phyloP scores from a whole-genome alignment of 2,113 vertebrate genomes.

The Oxyruncus cristatus region DNA sequence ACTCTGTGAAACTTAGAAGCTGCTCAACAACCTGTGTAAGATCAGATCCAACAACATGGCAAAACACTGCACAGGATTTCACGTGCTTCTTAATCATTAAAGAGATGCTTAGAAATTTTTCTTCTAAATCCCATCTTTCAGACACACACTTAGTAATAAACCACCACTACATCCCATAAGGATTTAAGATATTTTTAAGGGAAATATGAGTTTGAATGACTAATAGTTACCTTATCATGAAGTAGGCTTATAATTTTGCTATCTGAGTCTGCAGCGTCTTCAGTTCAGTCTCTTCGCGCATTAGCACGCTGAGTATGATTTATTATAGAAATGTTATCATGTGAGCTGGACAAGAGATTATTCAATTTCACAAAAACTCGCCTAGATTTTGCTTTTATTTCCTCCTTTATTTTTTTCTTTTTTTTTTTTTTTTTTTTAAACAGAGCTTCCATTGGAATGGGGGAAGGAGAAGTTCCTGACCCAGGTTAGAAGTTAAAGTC shows the following conservation, averaged over 20 bases:
- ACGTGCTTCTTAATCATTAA: not conserved
- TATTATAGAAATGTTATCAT: constrained; percentile 99
- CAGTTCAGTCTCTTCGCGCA: constrained; percentile 99
- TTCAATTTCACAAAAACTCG: constrained; percentile 92
- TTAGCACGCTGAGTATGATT: constrained; percentile 99
- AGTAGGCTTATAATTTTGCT: constrained; percentile 99
- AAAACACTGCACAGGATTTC: constrained; percentile 46
- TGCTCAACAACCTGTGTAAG: not conserved
- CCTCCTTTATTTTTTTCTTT: constrained; percentile 32
- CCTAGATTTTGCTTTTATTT: constrained; percentile 69
- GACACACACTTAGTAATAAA: constrained; percentile 71
- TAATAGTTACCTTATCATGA: constrained; percentile 99
- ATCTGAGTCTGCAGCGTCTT: constrained; percentile 99
- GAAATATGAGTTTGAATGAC: constrained; percentile 98
- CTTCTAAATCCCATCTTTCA: constrained; percentile 48
- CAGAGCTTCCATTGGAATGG: constrained; percentile 80
- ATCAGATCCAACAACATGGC: constrained; percentile 24
- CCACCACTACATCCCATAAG: constrained; percentile 78
- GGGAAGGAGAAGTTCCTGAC: constrained; percentile 69
- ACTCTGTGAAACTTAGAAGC: not conserved
- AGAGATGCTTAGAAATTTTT: not conserved
- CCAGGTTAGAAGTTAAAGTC: not conserved
- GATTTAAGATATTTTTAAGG: constrained; percentile 83
- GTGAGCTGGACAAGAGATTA: constrained; percentile 93
- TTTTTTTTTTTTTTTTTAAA: constrained; percentile 35